Evolutionary conservation across 2,888 invertebrate species (phyloP).

Genomic region (Apodemia hepburni): DNA sequence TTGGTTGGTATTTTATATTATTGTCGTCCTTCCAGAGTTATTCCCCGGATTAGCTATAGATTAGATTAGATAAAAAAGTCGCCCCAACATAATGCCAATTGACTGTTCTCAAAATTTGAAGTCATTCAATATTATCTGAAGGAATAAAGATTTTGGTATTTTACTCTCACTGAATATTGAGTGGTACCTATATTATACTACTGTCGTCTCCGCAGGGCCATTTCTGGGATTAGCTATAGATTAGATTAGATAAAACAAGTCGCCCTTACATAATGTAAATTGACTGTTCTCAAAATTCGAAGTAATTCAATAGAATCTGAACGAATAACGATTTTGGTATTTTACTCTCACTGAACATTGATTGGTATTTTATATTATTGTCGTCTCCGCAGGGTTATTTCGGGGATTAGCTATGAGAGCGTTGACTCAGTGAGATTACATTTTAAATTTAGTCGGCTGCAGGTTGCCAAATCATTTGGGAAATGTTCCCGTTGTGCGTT

Average conservation of each 20-base stretch:
- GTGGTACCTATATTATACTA: conserved; percentile 7
- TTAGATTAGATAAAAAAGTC: no score
- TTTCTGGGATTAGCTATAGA: no score
- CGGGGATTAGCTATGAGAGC: conserved; percentile 48
- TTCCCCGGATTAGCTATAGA: conserved; percentile 33
- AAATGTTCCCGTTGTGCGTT: conserved; percentile 49
- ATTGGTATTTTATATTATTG: conserved; percentile 15
- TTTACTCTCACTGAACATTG: conserved; percentile 7
- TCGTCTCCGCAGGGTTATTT: conserved; percentile 11
- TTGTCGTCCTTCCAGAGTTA: conserved; percentile 6
- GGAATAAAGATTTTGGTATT: conserved; percentile 6
- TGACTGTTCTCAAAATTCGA: no score
- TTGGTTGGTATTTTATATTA: conserved; percentile 13
- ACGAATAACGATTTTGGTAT: conserved; percentile 12
- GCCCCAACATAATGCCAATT: no score
- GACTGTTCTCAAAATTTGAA: no score
- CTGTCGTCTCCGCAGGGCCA: conserved; percentile 6
- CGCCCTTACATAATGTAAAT: no score
- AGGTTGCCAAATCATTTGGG: conserved; percentile 75
- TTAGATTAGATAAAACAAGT: no score
- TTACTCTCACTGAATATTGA: background rate
- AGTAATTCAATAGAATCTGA: background rate
- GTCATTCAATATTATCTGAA: no score
- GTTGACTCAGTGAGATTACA: conserved; percentile 77
- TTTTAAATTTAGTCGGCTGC: conserved; percentile 77